Conservation (phyloP, 2,888 invertebrate genomes). For the Sceliomorpha sp. region DNA sequence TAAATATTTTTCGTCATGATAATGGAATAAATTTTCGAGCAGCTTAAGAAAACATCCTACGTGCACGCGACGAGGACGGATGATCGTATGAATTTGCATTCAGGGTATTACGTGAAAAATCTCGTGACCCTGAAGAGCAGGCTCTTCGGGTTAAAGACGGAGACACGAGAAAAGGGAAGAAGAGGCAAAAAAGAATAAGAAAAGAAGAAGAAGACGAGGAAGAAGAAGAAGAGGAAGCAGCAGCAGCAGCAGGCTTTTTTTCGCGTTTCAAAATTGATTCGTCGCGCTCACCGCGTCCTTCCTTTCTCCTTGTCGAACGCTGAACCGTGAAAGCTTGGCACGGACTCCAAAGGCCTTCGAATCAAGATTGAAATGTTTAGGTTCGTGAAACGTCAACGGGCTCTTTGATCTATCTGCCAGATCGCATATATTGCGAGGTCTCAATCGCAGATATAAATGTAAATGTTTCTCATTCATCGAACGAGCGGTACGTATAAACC, state of each 20-base stretch:
- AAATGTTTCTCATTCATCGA: conserved; percentile 34
- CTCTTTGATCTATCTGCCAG: conserved; percentile 51
- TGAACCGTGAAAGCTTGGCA: conserved; percentile 44
- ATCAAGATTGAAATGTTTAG: conserved; percentile 49
- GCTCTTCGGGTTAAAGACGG: no score
- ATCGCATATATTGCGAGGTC: conserved; percentile 38
- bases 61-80: conserved; percentile 9
- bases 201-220: conserved; percentile 13
- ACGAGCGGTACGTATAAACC: conserved; percentile 3
- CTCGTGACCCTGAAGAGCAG: not conserved
- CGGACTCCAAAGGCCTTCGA: conserved; percentile 37
- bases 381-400: conserved; percentile 22
- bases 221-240: conserved; percentile 19
- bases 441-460: conserved; percentile 30
- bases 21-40: conserved; percentile 9
- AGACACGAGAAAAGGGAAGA: no score
- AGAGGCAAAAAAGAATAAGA: no score
- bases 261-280: conserved; percentile 41
- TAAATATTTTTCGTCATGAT: conserved; percentile 32
- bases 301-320: conserved; percentile 14
- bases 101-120: no score
- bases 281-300: conserved; percentile 15
- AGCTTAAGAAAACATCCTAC: conserved; percentile 13
- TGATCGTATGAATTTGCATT: conserved; percentile 8
- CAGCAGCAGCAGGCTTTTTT: no score